Evolutionary conservation across 1,140 invertebrate species (phyloP).

Genomic region (Dufourea novaeangliae): DNA sequence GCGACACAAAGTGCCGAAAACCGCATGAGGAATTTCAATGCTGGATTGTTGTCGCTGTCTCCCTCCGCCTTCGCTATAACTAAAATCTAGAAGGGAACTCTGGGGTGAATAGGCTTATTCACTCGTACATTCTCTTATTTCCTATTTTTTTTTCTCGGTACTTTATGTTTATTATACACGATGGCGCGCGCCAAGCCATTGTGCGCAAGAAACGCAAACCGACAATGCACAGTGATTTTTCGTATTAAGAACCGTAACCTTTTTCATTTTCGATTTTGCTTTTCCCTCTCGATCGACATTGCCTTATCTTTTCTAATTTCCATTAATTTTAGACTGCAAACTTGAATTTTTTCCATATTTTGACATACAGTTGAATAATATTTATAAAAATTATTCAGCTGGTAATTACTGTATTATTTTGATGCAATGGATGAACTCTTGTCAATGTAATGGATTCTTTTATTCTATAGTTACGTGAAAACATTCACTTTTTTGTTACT

Average conservation of each 20-base stretch:
- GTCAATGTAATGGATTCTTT: too few relatives aligned
- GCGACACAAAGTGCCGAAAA: constrained; percentile 70
- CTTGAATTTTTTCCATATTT: too few relatives aligned
- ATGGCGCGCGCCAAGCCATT: constrained; percentile 68
- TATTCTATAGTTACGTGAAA: too few relatives aligned
- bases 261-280: constrained; percentile 11
- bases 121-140: constrained; percentile 52
- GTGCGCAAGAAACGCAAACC: constrained; percentile 35
- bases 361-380: too few relatives aligned
- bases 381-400: too few relatives aligned
- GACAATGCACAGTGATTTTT: constrained; percentile 60
- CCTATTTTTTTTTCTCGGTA: constrained; percentile 37
- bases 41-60: constrained; percentile 40
- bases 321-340: too few relatives aligned
- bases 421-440: too few relatives aligned
- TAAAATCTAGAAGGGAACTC: constrained; percentile 47
- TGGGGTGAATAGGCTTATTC: constrained; percentile 67
- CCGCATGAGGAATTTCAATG: constrained; percentile 58
- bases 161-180: constrained; percentile 59
- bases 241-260: constrained; percentile 22
- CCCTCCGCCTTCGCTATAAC: constrained; percentile 38
- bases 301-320: too few relatives aligned
- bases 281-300: neutral
- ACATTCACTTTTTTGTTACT: too few relatives aligned
- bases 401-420: too few relatives aligned